Base-by-base conservation (phyloP, 2,797 vertebrate genomes). In the Labeo calbasu region DNA sequence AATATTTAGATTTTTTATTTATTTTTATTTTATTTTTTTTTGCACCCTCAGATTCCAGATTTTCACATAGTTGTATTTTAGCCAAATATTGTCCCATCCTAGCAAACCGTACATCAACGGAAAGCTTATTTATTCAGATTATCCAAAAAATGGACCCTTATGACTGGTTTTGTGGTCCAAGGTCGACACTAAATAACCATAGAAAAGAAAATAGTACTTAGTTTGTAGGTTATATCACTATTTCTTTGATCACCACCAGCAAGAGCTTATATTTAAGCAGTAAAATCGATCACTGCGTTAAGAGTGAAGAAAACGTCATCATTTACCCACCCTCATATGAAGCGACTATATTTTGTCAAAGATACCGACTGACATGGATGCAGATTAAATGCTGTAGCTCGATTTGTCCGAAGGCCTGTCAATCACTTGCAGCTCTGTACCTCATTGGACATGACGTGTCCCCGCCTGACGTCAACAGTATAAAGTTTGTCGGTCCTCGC, bases 321-420 rank as follows among this genome's bases (percentile, higher is more conserved):
- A 32, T 75, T 75, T 55, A 43, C 73, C n/a, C 7, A 3, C n/a
- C 53, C 4, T 8, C 28, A 17, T 53, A 7, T 15, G 36, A 59
- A 43, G n/a, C 15, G 7, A n/a, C 57, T 40, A 8, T 14, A 75
- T 55, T 21, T 7, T 6, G 19, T 13, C 5, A 55, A 46, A 48
- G 11, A 65, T 19, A 21, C 25, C 14, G 46, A 53, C 40, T 17
- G 8, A 3, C 11, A 7, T 77, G 6, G 14, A 59, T 0, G 53
- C 9, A 19, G 25, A 11, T 19, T 0, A 23, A n/a, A 40, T 23
- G 2, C 23, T 50, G 15, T 12, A 19, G 15, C 2, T 3, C 2
- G n/a, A 85, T 88, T 86, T 70, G 86, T 77, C 73, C 2, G 8
- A 12, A 12, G 7, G 48, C 28, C 28, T 79, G 84, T 84, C 81